A percentile compares a stretch with the other conserved stretches of the same genome.
These are phyloP conservation scores for Oncopeltus fasciatus DNA, from an alignment of 1,140 invertebrate genomes.

Conservation along the genomic window DNA sequence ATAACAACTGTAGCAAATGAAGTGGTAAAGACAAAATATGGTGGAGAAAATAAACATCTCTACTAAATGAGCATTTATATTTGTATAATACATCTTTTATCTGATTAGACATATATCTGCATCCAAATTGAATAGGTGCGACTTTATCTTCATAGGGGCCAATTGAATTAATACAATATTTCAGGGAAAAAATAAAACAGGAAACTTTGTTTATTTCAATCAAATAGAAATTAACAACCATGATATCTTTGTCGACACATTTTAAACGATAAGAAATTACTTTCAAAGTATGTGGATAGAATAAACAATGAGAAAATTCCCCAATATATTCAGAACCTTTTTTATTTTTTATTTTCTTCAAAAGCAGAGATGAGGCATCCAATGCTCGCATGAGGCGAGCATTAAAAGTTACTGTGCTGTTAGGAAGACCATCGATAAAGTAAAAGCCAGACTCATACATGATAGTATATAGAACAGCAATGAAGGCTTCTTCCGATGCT, in stretches of 20 bases:
- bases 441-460: constrained; percentile 12
- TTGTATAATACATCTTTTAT: not conserved
- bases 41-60: not conserved
- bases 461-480: not conserved
- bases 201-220: not conserved
- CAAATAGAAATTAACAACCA: not conserved
- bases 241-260: not conserved
- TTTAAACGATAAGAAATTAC: not conserved
- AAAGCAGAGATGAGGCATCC: not conserved
- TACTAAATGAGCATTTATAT: not conserved
- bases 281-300: not conserved
- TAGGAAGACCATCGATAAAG: not conserved
- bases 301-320: not conserved
- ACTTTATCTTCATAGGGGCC: not conserved
- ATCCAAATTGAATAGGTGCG: not conserved
- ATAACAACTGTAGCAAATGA: not conserved
- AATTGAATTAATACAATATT: not conserved
- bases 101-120: not conserved
- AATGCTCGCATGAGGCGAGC: not conserved
- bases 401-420: not conserved
- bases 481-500: not conserved
- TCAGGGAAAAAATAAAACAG: not conserved
- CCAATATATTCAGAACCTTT: not conserved
- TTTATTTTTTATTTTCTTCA: not conserved
- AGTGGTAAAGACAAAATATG: not conserved